Base-by-base conservation (phyloP, 2,113 vertebrate species). In the Hiodon tergisus region DNA sequence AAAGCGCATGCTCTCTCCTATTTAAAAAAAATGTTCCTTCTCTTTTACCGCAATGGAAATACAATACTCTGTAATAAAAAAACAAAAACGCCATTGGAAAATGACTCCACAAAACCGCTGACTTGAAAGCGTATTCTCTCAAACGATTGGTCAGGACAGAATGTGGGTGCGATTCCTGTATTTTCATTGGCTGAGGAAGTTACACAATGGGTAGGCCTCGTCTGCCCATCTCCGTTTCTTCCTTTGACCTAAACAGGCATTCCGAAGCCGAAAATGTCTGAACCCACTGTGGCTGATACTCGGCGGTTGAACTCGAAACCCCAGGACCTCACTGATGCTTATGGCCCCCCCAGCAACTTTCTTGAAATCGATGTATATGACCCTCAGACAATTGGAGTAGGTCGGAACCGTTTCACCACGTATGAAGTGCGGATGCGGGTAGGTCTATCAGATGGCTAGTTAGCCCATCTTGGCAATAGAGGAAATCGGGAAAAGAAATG, bases 361-460 rank as follows among this genome's bases (percentile, higher is more conserved):
- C 90, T 98, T 79, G 96, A 98, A 90, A 98, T 98, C 88, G 96
- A 98, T 85, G 96, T 98, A 86, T 95, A 93, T 82, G 95, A 98
- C 82, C 97, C 96, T 60, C 97, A 98, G 86, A 97, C 95, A 65
- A 89, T 97, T 77, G 96, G 96, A 89, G 94, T 96, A 74, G 97
- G 97, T 57, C 91, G 96, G 80, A 93, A 90, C 83, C 94, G 96
- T 76, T 96, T 94, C 88, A 98, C 96, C 62, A 94, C 93, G 82
- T 98, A 98, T 82, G 94, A 95, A 93, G 95, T 98, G 90, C 95
- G 94, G 67, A 98, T 98, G 93, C 82, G 92, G 89, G 94, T 96
- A 91, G 77, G 92, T 91, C 31, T 1, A 11, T 6, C 3, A 48
- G 47, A 13, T 4, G 6, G 57, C 58, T 11, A 7, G 50, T 8